Evolutionary conservation across 2,113 vertebrate species (phyloP).

Genomic region (Hassar affinis): DNA sequence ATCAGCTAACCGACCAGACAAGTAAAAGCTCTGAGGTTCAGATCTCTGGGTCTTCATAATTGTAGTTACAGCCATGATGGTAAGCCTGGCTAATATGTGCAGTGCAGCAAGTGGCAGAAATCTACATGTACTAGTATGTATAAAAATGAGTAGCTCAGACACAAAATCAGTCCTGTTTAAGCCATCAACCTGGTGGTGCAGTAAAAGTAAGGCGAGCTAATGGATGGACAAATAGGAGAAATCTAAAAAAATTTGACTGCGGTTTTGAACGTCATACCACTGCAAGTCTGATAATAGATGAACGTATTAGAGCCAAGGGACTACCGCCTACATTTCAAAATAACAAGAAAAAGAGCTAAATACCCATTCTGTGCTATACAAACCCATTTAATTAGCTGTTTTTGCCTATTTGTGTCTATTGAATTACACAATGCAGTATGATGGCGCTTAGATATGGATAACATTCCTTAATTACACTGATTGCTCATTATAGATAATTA

Average conservation of each 20-base stretch:
- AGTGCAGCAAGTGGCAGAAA: neutral
- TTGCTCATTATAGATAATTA: neutral
- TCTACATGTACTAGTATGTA: neutral
- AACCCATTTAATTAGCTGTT: neutral
- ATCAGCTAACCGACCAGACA: neutral
- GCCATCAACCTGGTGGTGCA: neutral
- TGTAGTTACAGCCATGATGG: neutral
- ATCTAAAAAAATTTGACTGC: neutral
- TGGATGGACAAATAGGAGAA: neutral
- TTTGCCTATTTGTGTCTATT: neutral
- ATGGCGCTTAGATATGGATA: neutral
- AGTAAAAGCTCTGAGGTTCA: neutral
- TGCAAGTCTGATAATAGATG: neutral
- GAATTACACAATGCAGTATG: neutral
- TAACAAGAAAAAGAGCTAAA: neutral
- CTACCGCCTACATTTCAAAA: neutral
- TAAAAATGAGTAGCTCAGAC: neutral
- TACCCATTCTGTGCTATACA: neutral
- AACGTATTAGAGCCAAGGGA: neutral
- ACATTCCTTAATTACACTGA: neutral
- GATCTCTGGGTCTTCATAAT: neutral
- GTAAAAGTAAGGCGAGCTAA: neutral
- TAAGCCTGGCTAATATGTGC: neutral
- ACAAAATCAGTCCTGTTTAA: neutral
- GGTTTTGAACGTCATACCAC: neutral